Evolutionary conservation across 1,140 invertebrate species (phyloP).

Genomic region (Lucilia cuprina): DNA sequence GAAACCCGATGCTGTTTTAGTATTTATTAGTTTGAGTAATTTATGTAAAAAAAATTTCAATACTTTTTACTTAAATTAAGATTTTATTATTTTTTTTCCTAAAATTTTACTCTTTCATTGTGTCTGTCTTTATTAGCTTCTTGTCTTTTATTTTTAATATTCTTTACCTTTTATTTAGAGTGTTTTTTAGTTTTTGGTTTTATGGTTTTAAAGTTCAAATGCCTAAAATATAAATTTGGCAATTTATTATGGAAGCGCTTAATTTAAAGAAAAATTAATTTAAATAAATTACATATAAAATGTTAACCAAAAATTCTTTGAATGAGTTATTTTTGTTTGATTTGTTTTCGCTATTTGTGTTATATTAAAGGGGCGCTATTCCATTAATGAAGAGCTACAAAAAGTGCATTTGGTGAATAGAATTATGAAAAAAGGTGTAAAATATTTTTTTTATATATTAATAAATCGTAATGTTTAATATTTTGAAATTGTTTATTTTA

Average conservation of each 20-base stretch:
- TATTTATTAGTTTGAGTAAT: background rate
- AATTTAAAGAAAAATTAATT: constrained; percentile 37
- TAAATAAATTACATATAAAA: background rate
- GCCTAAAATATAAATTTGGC: constrained; percentile 57
- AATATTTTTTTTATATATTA: background rate
- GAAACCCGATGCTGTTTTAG: constrained; percentile 5
- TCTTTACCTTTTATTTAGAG: background rate
- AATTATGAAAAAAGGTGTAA: background rate
- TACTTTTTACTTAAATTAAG: background rate
- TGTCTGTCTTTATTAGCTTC: background rate
- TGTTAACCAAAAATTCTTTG: background rate
- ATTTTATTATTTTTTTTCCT: background rate
- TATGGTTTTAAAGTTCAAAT: constrained; percentile 46
- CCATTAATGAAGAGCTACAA: background rate
- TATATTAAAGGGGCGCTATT: background rate
- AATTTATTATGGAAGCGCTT: constrained; percentile 60
- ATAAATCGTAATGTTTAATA: too few species aligned
- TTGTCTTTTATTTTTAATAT: background rate
- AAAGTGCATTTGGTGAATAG: background rate
- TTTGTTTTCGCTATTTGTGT: background rate
- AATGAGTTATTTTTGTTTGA: background rate
- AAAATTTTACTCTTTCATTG: too few species aligned
- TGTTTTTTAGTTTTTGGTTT: constrained; percentile 41
- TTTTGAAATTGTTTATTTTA: too few species aligned
- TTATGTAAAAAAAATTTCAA: background rate